These are phyloP conservation scores for Poecilia gillii DNA, from an alignment of 2,797 vertebrate genomes.

Conservation along the genomic window DNA sequence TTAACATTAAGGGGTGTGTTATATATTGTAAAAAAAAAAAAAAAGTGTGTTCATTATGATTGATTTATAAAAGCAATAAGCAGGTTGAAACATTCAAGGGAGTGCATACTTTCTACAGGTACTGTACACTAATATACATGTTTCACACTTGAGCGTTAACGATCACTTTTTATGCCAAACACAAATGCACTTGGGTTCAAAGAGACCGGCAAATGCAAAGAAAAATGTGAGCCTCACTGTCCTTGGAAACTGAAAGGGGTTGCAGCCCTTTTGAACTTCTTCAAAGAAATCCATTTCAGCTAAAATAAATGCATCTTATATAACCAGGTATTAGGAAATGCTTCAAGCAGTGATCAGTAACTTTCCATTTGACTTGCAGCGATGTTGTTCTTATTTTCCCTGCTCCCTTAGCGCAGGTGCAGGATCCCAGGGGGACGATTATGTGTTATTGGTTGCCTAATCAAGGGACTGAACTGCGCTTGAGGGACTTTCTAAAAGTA, in stretches of 20 bases:
- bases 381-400: not conserved
- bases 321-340: not conserved
- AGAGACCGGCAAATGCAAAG: not conserved
- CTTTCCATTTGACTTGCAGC: not conserved
- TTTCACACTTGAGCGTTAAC: not conserved
- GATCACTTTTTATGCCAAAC: not conserved
- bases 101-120: not conserved
- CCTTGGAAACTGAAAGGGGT: not conserved
- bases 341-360: not conserved
- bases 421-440: not conserved
- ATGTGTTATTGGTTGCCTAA: conserved; percentile 1
- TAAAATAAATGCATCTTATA: not conserved
- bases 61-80: not conserved
- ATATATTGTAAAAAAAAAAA: too few relatives aligned
- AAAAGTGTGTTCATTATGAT: not conserved
- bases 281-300: not conserved
- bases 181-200: not conserved
- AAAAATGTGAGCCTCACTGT: not conserved
- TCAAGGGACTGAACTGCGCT: not conserved
- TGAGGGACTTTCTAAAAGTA: conserved; percentile 2
- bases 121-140: not conserved
- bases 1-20: too few relatives aligned
- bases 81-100: not conserved
- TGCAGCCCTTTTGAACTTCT: not conserved
- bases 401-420: not conserved